Conservation (phyloP, 2,113 vertebrate species). For the Oreochromis spilurus region DNA sequence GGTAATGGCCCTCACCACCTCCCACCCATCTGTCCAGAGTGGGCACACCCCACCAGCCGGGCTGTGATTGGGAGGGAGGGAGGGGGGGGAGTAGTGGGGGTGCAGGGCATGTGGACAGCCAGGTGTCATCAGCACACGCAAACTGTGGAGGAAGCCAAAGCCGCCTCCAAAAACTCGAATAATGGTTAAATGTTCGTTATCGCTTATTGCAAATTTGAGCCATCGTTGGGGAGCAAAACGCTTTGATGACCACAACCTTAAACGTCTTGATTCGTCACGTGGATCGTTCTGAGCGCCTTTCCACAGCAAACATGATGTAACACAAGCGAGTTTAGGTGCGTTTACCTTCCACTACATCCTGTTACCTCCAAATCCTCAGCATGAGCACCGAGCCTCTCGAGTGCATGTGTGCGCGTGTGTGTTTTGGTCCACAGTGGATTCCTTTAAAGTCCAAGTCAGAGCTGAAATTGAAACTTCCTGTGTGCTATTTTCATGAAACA, state of each 20-base stretch:
- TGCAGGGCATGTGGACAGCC: conserved; percentile 4
- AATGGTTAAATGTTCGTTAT: not conserved
- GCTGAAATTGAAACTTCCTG: conserved; percentile 52
- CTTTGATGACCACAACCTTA: not conserved
- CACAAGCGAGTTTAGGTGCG: not conserved
- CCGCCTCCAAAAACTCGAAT: not conserved
- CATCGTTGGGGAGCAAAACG: rapidly evolving
- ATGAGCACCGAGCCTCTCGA: conserved; percentile 1
- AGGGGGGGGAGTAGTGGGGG: not conserved
- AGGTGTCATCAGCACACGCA: conserved; percentile 13
- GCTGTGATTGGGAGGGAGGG: not conserved
- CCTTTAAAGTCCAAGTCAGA: not conserved
- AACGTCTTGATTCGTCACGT: rapidly evolving
- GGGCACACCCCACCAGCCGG: not conserved
- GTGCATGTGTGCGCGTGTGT: not conserved
- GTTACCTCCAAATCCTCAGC: conserved; percentile 18
- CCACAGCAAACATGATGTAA: not conserved
- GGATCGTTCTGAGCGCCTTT: not conserved
- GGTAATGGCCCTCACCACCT: conserved; percentile 55
- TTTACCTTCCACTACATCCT: conserved; percentile 25
- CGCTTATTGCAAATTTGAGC: not conserved
- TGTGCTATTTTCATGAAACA: conserved; percentile 33
- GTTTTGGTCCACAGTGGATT: not conserved
- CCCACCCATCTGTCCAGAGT: conserved; percentile 63
- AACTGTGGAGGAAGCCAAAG: not conserved